These are phyloP conservation scores for Parazoanthus darwini DNA, from an alignment of 92 coral and sea anemone genomes.

Conservation along the genomic window DNA sequence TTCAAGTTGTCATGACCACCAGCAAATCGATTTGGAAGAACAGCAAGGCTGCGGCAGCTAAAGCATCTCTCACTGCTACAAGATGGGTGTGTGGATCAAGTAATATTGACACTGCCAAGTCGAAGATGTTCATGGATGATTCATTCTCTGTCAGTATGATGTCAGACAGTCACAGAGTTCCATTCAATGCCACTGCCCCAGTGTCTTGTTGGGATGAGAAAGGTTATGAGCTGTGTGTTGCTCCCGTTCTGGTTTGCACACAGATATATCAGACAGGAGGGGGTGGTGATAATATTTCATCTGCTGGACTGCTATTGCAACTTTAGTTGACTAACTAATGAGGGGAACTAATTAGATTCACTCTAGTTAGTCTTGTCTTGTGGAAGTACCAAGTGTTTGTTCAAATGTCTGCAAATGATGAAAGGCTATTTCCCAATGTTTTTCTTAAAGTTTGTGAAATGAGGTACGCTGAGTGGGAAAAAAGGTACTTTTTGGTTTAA, in stretches of 20 bases:
- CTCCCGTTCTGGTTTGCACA: conserved; percentile 92
- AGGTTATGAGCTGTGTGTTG: conserved; percentile 82
- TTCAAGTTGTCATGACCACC: conserved; percentile 79
- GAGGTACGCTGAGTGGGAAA: no score
- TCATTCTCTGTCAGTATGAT: conserved; percentile 78
- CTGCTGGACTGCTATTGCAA: conserved; percentile 82
- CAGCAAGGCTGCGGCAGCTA: conserved; percentile 74
- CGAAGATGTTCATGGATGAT: conserved; percentile 88
- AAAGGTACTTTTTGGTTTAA: no score
- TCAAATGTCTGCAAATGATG: no score
- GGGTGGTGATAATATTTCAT: conserved; percentile 95
- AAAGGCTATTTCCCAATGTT: no score
- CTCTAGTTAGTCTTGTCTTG: neutral
- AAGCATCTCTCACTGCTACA: conserved; percentile 89
- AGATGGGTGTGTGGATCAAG: conserved; percentile 88
- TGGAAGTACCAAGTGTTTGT: neutral
- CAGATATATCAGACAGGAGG: conserved; percentile 88
- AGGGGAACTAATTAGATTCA: neutral
- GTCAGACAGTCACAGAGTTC: conserved; percentile 74
- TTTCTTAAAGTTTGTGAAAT: no score
- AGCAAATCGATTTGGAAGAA: conserved; percentile 73
- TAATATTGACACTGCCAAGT: conserved; percentile 73
- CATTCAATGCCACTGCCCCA: conserved; percentile 73
- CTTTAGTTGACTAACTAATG: conserved; percentile 19
- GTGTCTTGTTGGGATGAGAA: conserved; percentile 92